Base-by-base conservation (phyloP, 1,140 invertebrate species). In the Ips typographus region DNA sequence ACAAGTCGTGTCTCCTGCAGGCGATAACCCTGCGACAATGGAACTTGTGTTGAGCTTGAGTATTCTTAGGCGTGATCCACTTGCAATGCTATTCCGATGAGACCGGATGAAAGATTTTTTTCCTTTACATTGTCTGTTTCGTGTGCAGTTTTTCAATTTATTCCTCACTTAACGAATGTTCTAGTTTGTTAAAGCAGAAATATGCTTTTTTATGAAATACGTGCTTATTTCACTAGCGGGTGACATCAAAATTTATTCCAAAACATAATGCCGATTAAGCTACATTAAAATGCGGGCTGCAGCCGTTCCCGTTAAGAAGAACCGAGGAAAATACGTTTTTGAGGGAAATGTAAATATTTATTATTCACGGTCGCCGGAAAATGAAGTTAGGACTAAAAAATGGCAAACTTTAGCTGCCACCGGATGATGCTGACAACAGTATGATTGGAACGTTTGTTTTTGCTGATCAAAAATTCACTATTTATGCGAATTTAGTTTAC, bases 1-100 rank as follows among this genome's bases (percentile, higher is more conserved):
- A 72, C 68, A 72, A 72, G 68, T 51, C 65, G 42, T 72, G 72
- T 71, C 72, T 65, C 69, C 69, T 71, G 65, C 72, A 73, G 72
- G 67, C 66, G 51, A 68, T 66, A 66, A 60, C 68, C 68, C 56
- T 70, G 62, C 67, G 55, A 72, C 71, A 72, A 72, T 72, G 53
- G 68, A 61, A 62, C 57, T 63, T 58, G 65, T 61, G 71, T 68
- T 59, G 42, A 73, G 68, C 68, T 70, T 61, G 47, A 73, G 69
- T 73, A 69, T 64, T 71, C 61, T 73, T 59, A 62, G 60, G 59
- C 72, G 56, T 66, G 68, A 68, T 68, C 55, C 70, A 68, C 58
- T 71, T 66, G 41, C 40, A 57, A 4, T 68, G n/a, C 47, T 51
- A 53, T 71, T 41, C 70, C 41, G 51, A 65, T 51, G 66, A 64